phyloP scores from a whole-genome alignment of 2,797 vertebrate genomes.

The Nyctalus aviator region DNA sequence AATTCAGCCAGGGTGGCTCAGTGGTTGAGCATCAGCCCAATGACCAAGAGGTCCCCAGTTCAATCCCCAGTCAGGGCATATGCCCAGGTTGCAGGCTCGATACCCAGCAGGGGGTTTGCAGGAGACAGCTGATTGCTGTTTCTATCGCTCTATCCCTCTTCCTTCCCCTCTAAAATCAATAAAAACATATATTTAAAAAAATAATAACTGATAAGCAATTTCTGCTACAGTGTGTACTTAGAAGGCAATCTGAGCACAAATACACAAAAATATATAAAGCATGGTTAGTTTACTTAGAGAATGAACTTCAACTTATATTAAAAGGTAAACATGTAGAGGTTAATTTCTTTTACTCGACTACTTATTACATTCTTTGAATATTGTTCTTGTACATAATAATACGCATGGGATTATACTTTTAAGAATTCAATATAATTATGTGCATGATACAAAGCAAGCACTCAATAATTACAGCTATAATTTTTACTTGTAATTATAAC shows the following conservation, averaged over 20 bases:
- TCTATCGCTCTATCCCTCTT: too few relatives aligned
- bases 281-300: neutral
- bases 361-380: slow-evolving; percentile 26
- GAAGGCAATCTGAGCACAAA: slow-evolving; percentile 9
- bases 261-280: neutral
- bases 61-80: too few relatives aligned
- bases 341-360: neutral
- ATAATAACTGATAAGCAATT: slow-evolving; percentile 17
- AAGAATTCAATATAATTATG: slow-evolving; percentile 8
- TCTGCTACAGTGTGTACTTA: neutral
- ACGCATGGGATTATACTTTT: neutral
- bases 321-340: neutral
- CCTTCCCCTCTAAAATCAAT: too few relatives aligned
- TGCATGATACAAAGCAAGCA: neutral
- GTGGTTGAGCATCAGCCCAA: too few relatives aligned
- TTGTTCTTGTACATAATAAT: neutral
- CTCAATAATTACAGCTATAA: neutral
- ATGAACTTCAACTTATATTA: neutral
- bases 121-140: too few relatives aligned
- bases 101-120: too few relatives aligned
- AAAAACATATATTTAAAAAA: too few relatives aligned
- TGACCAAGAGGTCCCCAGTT: too few relatives aligned
- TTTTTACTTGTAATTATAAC: neutral
- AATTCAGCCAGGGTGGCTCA: too few relatives aligned
- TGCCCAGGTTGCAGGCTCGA: too few relatives aligned